Base-by-base conservation (phyloP, 2,888 invertebrate species). In the Orchesellides sinensis region DNA sequence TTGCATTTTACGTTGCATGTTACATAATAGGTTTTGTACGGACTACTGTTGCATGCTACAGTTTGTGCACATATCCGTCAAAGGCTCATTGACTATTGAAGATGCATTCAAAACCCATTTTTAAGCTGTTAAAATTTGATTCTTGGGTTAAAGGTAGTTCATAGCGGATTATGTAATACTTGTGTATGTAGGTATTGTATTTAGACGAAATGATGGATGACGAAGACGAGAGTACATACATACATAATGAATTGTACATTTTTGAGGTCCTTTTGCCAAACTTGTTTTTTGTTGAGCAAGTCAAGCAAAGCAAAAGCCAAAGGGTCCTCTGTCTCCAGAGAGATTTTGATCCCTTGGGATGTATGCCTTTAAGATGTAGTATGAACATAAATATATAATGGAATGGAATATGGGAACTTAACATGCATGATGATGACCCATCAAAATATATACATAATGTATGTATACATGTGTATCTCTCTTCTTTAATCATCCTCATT, bases 161-260 rank as follows among this genome's bases (percentile, higher is more conserved):
- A 40, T 40, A 14, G n/a, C 35, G 35, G 10, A 54, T 54, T 54
- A 54, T 54, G 54, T 54, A 54, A 54, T 54, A 54, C 25, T 54
- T 54, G 54, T 54, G n/a, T 40, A n/a, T 25, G 23, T 54, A 54
- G 10, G 25, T 21, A 54, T 52, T n/a, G 52, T 17, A 17, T 10
- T 17, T 17, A 52, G 19, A 17, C 4, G 21, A 27, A 59, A 10
- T n/a, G 52, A 52, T 52, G 52, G 59, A 59, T 59, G 59, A 59
- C 59, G 3, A 32, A 32, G 10, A n/a, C 40, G n/a, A 40, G 40
- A n/a, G 40, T 40, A 40, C 14, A 1, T 32, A 10, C 32, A 10
- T 10, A 6, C 32, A 32, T 32, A n/a, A n/a, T n/a, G n/a, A n/a
- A n/a, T n/a, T n/a, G 47, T 4, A 8, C 17, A 4, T 56, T 32